Percentiles rank a stretch among this genome's conserved stretches.
Conservation (phyloP, 2,113 vertebrate species). For the Barbus barbus region DNA sequence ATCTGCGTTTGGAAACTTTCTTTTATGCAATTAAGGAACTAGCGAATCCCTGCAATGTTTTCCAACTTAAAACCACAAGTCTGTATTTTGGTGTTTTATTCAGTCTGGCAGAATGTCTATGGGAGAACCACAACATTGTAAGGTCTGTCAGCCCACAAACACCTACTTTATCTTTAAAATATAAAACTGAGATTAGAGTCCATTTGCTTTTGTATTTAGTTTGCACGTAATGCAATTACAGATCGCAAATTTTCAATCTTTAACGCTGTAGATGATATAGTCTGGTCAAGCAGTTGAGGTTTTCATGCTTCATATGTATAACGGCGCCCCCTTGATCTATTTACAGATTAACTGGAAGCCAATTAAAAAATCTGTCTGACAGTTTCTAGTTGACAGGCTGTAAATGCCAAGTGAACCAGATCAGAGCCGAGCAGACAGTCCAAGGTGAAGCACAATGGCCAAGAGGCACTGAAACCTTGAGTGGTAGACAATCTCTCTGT, state of each 20-base stretch:
- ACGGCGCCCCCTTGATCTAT: slow-evolving; percentile 6
- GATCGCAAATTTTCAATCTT: background rate
- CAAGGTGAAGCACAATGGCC: slow-evolving; percentile 58
- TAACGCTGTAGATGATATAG: background rate
- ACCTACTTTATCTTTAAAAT: slow-evolving; percentile 1
- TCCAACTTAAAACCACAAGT: slow-evolving; percentile 49
- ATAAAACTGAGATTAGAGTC: background rate
- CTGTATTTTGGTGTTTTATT: slow-evolving; percentile 43
- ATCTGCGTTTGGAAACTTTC: slow-evolving; percentile 70
- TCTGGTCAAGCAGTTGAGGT: slow-evolving; percentile 1
- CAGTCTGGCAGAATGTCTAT: slow-evolving; percentile 26
- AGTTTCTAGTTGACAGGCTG: slow-evolving; percentile 34
- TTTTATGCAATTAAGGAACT: slow-evolving; percentile 55
- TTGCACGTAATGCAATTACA: background rate
- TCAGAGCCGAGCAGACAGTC: slow-evolving; percentile 57
- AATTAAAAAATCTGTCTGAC: slow-evolving; percentile 20
- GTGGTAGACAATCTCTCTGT: slow-evolving; percentile 61
- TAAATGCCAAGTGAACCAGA: slow-evolving; percentile 53
- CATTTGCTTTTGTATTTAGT: background rate
- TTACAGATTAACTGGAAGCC: slow-evolving; percentile 36
- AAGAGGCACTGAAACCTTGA: slow-evolving; percentile 60
- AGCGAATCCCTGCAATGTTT: slow-evolving; percentile 56
- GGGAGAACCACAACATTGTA: slow-evolving; percentile 26
- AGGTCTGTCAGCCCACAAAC: slow-evolving; percentile 26
- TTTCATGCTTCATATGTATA: slow-evolving; percentile 2